phyloP scores from a whole-genome alignment of 2,888 invertebrate genomes.

The Catonia carolina region DNA sequence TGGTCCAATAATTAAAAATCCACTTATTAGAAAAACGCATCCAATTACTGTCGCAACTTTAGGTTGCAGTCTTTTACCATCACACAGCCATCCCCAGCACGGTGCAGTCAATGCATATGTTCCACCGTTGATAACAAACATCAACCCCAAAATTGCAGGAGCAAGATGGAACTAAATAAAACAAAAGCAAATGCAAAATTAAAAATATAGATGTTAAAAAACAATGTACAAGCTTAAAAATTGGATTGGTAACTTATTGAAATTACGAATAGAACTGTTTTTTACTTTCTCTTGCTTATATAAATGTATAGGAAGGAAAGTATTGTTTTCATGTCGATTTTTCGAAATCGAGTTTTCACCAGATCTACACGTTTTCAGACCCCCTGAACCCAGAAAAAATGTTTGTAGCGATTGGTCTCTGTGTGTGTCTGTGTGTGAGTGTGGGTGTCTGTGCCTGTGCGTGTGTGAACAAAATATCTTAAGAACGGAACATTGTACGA shows the following conservation, averaged over 20 bases:
- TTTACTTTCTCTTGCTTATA: no score
- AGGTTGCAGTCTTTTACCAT: slow-evolving; percentile 41
- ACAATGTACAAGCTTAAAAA: background rate
- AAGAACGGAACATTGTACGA: no score
- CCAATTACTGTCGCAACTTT: slow-evolving; percentile 40
- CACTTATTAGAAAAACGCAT: slow-evolving; percentile 38
- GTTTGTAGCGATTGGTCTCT: no score
- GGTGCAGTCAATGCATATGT: slow-evolving; percentile 46
- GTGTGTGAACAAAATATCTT: no score
- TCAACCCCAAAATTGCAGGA: slow-evolving; percentile 41
- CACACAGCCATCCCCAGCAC: slow-evolving; percentile 44
- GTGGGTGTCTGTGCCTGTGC: no score
- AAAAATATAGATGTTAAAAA: slow-evolving; percentile 2
- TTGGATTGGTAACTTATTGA: background rate
- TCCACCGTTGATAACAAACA: slow-evolving; percentile 45
- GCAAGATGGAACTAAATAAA: slow-evolving; percentile 40
- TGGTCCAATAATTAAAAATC: slow-evolving; percentile 46
- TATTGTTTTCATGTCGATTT: no score
- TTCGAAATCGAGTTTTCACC: no score
- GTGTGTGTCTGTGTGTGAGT: no score
- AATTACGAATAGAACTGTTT: no score
- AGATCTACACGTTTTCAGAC: no score
- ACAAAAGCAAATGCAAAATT: slow-evolving; percentile 10
- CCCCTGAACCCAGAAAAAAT: no score
- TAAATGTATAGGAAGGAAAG: no score